These are phyloP conservation scores for Apteryx mantelli DNA, from an alignment of 2,113 vertebrate species.

Conservation along the genomic window DNA sequence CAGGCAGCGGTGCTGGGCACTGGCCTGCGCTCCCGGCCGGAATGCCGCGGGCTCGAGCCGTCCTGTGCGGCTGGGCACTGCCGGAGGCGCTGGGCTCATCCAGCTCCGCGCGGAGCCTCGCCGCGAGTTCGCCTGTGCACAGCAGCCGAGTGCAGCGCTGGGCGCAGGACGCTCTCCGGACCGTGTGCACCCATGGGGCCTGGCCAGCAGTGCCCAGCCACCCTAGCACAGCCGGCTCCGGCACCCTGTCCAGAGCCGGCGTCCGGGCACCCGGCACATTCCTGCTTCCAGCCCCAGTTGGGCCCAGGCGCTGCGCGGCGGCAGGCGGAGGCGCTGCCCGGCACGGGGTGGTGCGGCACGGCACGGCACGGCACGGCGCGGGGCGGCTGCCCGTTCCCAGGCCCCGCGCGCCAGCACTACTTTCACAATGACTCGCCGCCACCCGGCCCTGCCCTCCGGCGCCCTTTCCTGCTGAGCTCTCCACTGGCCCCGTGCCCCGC, in stretches of 20 bases:
- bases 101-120: too few species aligned
- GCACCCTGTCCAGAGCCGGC: too few species aligned
- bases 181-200: background rate
- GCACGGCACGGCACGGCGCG: too few species aligned
- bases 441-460: background rate
- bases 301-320: background rate
- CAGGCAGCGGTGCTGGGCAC: background rate
- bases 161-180: background rate
- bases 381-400: background rate
- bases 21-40: rapidly evolving
- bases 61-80: background rate
- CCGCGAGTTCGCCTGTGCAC: too few species aligned
- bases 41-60: rapidly evolving
- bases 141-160: background rate
- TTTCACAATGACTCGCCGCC: constrained; percentile 54
- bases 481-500: too few species aligned
- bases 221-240: too few species aligned
- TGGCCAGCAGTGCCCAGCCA: too few species aligned
- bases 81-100: background rate
- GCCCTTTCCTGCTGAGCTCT: background rate
- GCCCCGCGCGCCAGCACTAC: background rate
- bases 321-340: background rate
- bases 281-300: too few species aligned
- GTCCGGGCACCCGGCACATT: too few species aligned
- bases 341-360: too few species aligned